Evolutionary conservation across 1,140 invertebrate species (phyloP), one percentile per base, ranked within the genome.

Genomic region (Diachasmimorpha longicaudata): DNA sequence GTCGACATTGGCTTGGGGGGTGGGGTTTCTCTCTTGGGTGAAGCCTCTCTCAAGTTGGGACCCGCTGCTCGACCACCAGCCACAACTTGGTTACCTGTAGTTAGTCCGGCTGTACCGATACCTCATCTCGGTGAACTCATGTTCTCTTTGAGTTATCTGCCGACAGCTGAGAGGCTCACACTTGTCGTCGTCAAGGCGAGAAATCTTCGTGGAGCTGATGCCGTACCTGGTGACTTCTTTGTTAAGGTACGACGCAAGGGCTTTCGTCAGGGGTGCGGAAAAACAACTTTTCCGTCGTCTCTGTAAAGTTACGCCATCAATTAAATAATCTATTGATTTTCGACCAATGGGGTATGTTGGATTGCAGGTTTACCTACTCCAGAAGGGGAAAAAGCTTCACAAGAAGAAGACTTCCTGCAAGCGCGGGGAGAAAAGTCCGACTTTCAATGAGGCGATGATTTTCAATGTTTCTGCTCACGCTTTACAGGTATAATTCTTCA

Each of bases 371-470:
- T 95, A 95, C 81, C 85, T 95, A 44, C 90, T 94, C 79, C 93
- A 94, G 85, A 91, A 94, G 82, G 93, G 93, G 4, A 94, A 94
- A 81, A 94, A 94, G 85, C 90, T 95, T 46, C 92, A 93, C 78
- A 95, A 95, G 85, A 95, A 95, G 83, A 93, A 92, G 75, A 95
- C 94, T 0, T 93, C 93, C 3, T 89, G 92, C 16, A 94, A 94
- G 79, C 91, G 90, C 75, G 91, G 90, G 42, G 93, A 95, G 70
- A 90, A 91, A 39, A 92, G 92, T 82, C 93, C 93, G 0, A 94
- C 94, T 63, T 95, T 94, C 85, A 95, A 95, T 83, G 94, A 95
- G 84, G 92, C 94, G 0, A 94, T 95, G 89, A 95, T 94, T 78
- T 95, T 95, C 83, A 93, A 90, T 76, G 92, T 95, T 23, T 93